Percentiles rank a stretch among this genome's conserved stretches.
Conservation (phyloP, 2,113 vertebrate species). For the Epinephelus cyanopodus region DNA sequence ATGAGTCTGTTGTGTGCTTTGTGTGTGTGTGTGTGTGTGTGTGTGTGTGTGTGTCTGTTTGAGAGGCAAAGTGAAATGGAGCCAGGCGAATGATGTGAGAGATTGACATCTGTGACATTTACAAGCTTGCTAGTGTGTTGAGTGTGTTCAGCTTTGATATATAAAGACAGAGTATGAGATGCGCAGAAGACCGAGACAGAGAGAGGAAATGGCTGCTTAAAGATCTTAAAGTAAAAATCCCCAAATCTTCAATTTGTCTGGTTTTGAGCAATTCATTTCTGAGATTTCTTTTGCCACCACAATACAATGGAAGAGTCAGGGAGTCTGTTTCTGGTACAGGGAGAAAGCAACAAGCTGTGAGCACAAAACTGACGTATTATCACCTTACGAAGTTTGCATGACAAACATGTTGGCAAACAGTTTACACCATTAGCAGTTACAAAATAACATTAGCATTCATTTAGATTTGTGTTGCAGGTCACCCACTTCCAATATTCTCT, state of each 20-base stretch:
- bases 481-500: neutral
- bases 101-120: neutral
- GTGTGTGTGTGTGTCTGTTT: slow-evolving; percentile 4
- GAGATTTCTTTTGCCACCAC: neutral
- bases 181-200: neutral
- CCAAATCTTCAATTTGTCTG: neutral
- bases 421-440: neutral
- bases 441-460: neutral
- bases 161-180: slow-evolving; percentile 6
- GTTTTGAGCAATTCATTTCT: neutral
- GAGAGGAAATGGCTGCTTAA: neutral
- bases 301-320: neutral
- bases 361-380: neutral
- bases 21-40: slow-evolving; percentile 17
- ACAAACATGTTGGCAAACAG: neutral
- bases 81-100: slow-evolving; percentile 8
- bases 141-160: neutral
- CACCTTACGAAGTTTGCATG: neutral
- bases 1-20: slow-evolving; percentile 28
- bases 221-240: neutral
- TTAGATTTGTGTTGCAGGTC: neutral
- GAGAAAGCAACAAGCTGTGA: neutral
- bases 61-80: neutral
- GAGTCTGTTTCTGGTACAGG: neutral
- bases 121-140: neutral